Evolutionary conservation across 2,888 invertebrate species (phyloP), one percentile per base, ranked within the genome.

Genomic region (Drosophila prostipennis): DNA sequence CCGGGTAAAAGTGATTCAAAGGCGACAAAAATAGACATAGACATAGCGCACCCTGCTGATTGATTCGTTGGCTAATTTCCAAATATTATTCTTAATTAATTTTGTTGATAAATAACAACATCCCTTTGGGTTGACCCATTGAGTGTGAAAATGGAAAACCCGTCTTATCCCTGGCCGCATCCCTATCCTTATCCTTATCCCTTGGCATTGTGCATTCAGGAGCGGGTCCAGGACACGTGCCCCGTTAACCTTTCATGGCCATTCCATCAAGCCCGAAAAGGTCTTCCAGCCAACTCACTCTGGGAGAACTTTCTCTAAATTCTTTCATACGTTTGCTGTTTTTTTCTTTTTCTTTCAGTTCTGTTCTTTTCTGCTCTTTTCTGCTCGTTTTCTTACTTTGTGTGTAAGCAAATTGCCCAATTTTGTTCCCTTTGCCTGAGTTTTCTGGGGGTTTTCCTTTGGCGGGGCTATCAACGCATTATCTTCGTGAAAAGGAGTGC

Each of bases 381-480:
- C 55, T 49, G 51, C 72, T 46, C 51, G 48, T 70, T 70, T 74
- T 68, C 52, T 68, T 73, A 46, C 60, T 52, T 60, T 73, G 69
- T 75, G 77, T 81, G 79, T 81, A 85, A 82, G 82, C 82, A 82
- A 82, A 82, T 82, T 82, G 82, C 85, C 82, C 82, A 82, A 87
- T 82, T 87, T 86, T 72, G 85, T 72, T 52, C 36, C 53, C 48
- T 59, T 11, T 16, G 4, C 6, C 32, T 16, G 19, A 45, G 49
- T 42, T 37, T n/a, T 43, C 59, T 32, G 6, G 26, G 46, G 34
- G 40, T 45, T 69, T 49, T 69, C 48, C 48, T 69, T 48, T 56
- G 59, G 70, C 63, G 72, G 46, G 85, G 82, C 73, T 85, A 82
- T 82, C 82, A 85, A 77, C 82, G 82, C 87, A 82, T 82, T 82